These are phyloP conservation scores for Mystacornis crossleyi DNA, from an alignment of 2,113 vertebrate genomes.

Conservation along the genomic window DNA sequence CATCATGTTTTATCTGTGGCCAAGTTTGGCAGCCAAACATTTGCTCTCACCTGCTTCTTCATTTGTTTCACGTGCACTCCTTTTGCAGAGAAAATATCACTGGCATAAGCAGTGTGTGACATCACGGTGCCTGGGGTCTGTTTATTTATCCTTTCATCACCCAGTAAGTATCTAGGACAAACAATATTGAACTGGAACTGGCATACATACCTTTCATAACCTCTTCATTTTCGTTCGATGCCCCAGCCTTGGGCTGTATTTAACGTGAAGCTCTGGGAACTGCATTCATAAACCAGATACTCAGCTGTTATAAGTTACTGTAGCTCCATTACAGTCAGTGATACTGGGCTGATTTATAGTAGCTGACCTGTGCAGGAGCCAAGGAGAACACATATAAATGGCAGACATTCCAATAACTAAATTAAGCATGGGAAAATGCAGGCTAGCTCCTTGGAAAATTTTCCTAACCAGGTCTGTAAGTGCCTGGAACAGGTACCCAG, in stretches of 20 bases:
- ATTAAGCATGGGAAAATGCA: conserved; percentile 64
- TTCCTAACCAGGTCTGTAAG: conserved; percentile 35
- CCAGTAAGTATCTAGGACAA: conserved; percentile 42
- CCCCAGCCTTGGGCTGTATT: conserved; percentile 40
- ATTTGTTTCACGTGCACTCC: neutral
- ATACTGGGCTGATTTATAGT: conserved; percentile 58
- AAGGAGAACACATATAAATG: conserved; percentile 57
- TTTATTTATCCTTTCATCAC: conserved; percentile 64
- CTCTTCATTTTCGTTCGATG: conserved; percentile 53
- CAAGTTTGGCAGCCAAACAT: conserved; percentile 40
- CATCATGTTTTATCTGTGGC: conserved; percentile 52
- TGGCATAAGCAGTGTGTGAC: conserved; percentile 16
- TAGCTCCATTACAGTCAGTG: conserved; percentile 29
- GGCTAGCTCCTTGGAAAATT: conserved; percentile 48
- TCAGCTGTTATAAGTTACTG: conserved; percentile 63
- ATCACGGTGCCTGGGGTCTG: neutral
- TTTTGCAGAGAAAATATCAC: conserved; percentile 8
- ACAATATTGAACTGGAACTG: conserved; percentile 3
- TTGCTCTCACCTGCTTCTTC: conserved; percentile 13
- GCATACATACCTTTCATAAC: neutral
- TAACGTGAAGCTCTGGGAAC: conserved; percentile 44
- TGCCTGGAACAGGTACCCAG: conserved; percentile 58
- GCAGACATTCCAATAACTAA: conserved; percentile 66
- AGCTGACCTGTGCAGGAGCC: conserved; percentile 54
- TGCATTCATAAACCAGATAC: conserved; percentile 48